Base-by-base conservation (phyloP, 2,113 vertebrate species). In the Globicephala melas region DNA sequence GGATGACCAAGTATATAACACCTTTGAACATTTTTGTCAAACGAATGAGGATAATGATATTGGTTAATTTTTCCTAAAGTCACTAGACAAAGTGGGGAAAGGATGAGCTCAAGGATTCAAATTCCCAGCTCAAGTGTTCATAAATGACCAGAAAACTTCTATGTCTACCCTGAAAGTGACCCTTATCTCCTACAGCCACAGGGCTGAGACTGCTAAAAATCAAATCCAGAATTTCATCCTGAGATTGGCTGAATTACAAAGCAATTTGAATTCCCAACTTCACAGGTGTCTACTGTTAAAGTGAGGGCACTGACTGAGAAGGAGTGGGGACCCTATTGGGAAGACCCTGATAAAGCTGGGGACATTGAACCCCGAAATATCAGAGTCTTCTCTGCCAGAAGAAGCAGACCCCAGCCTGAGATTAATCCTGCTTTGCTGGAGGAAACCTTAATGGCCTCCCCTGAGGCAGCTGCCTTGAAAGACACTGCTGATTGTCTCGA, bases 321-420 rank as follows among this genome's bases (percentile, higher is more conserved):
- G 12, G 21, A 31, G 25, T 1, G 20, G 5, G 53, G 14, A 25
- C 76, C n/a, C 17, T 2, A 3, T 1, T 2, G 33, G 41, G n/a
- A 71, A 86, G 55, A 77, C 74, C 20, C 25, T 8, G 44, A 84
- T 15, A 23, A n/a, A 41, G n/a, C 5, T 31, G n/a, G 41, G 21
- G 26, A 79, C 17, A 28, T 2, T 8, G 41, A 85, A n/a, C 9
- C 23, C 41, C 53, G n/a, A 18, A 58, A 13, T 25, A 50, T 3
- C 15, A 9, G 50, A 63, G 38, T 18, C 55, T 28, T 23, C 14
- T 79, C 41, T 47, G 31, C 20, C 36, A 33, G 28, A 4, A 28
- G 15, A 63, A 41, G 28, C 17, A 41, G 12, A 36, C 4, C 14
- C 6, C 55, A 9, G 38, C 25, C 44, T 50, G 60, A 26, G 31